A percentile compares a stretch with the other conserved stretches of the same genome.
phyloP scores from a whole-genome alignment of 2,888 invertebrate genomes.

The Ectobius pallidus region DNA sequence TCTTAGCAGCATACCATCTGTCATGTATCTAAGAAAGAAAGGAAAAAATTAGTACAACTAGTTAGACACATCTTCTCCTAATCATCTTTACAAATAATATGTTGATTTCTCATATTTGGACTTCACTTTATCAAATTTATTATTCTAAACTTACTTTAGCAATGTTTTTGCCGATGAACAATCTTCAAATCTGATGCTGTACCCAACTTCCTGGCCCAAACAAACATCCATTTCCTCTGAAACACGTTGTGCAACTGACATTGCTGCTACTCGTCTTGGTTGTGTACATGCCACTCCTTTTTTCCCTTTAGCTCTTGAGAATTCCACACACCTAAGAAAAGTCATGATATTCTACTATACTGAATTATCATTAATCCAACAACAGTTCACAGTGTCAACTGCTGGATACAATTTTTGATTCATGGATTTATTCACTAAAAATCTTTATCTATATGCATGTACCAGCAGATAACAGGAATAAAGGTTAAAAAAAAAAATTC shows the following conservation, averaged over 20 bases:
- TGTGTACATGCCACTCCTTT: conserved; percentile 96
- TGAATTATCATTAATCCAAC: background rate
- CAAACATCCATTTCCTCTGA: conserved; percentile 99
- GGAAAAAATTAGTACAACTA: too few species aligned
- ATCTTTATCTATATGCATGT: too few species aligned
- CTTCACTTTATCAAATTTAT: too few species aligned
- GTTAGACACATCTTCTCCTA: too few species aligned
- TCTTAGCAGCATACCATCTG: conserved; percentile 98
- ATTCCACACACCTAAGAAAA: conserved; percentile 68
- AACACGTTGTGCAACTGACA: conserved; percentile 98
- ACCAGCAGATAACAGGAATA: too few species aligned
- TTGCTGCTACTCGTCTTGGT: conserved; percentile 96
- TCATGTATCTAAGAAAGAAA: conserved; percentile 78
- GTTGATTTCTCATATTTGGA: too few species aligned
- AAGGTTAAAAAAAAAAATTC: too few species aligned
- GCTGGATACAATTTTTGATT: too few species aligned
- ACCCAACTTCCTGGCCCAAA: conserved; percentile 89
- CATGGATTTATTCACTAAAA: background rate
- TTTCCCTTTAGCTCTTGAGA: conserved; percentile 66
- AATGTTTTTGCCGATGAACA: conserved; percentile 94
- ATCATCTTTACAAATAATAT: too few species aligned
- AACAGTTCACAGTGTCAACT: too few species aligned
- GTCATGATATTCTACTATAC: background rate
- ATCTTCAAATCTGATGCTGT: conserved; percentile 98
- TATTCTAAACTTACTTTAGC: conserved; percentile 83